Base-by-base conservation (phyloP, 2,113 vertebrate species). In the Chunga burmeisteri region DNA sequence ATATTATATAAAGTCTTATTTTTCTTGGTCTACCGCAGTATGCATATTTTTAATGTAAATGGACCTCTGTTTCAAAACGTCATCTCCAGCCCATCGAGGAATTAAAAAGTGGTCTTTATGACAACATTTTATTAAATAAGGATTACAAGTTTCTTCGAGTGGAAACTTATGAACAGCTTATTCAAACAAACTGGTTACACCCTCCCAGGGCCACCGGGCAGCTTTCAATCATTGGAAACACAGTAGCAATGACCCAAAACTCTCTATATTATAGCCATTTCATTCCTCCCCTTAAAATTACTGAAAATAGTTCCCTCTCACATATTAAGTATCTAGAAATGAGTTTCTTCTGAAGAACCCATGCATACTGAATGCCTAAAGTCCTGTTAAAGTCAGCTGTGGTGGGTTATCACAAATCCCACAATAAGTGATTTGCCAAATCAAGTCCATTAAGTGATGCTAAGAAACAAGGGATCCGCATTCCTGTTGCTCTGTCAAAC, bases 121-220 rank as follows among this genome's bases (percentile, higher is more conserved):
- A 96, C 68, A 95, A 88, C 71, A 80, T 95, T 96, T 83, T 82
- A 90, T 96, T 97, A 88, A 95, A 95, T 80, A 91, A 93, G 91
- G 68, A 90, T 96, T 96, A 88, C 74, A 86, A 83, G 58, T 46
- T 67, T 94, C 62, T 93, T 58, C 42, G 80, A 92, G 90, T 81
- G 63, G 90, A 96, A 97, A 86, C n/a, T 92, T 90, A 86, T 13
- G 75, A 97, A 90, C 90, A 92, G 88, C 68, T 93, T 96, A 91
- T 88, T 94, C 95, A 97, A 91, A 90, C 87, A 96, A 96, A 90
- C 90, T 84, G 79, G 87, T 92, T 91, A 93, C 50, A 32, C 89
- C 74, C 81, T 96, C 44, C 49, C 70, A 91, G 46, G 65, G 78
- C 66, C 83, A 89, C 87, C 67, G 68, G 44, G 84, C 74, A 94